phyloP scores from a whole-genome alignment of 2,888 invertebrate genomes.

The Leucoma salicis region DNA sequence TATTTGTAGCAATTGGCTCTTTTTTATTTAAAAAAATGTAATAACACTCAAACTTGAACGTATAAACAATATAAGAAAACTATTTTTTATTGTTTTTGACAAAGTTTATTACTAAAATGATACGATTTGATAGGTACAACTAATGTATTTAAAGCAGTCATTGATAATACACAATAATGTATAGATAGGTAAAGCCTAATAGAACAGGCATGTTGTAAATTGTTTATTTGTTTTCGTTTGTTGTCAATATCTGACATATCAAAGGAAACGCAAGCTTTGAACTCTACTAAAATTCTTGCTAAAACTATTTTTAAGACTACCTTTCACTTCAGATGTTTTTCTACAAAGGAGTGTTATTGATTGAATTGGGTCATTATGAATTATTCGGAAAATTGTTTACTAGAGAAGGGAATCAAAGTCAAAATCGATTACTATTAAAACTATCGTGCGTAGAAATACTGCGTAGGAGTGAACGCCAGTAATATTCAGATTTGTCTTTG shows the following conservation, averaged over 20 bases:
- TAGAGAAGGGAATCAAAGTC: background rate
- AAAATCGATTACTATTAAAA: background rate
- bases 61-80: no score
- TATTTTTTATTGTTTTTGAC: no score
- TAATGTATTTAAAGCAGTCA: slow-evolving; percentile 5
- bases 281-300: background rate
- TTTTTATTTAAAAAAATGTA: background rate
- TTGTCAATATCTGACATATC: background rate
- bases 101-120: no score
- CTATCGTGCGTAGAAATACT: no score
- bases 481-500: no score
- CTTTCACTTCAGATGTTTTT: background rate
- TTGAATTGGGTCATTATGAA: background rate
- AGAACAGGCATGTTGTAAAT: background rate
- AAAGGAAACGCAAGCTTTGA: background rate
- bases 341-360: background rate
- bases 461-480: background rate
- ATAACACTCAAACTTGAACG: no score
- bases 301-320: slow-evolving; percentile 5
- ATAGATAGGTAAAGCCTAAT: background rate
- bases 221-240: background rate
- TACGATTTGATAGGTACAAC: no score
- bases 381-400: background rate
- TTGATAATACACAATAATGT: background rate
- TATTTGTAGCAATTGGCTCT: slow-evolving; percentile 21